Conservation (phyloP, 2,113 vertebrate species). For the Syngnathoides biaculeatus region DNA sequence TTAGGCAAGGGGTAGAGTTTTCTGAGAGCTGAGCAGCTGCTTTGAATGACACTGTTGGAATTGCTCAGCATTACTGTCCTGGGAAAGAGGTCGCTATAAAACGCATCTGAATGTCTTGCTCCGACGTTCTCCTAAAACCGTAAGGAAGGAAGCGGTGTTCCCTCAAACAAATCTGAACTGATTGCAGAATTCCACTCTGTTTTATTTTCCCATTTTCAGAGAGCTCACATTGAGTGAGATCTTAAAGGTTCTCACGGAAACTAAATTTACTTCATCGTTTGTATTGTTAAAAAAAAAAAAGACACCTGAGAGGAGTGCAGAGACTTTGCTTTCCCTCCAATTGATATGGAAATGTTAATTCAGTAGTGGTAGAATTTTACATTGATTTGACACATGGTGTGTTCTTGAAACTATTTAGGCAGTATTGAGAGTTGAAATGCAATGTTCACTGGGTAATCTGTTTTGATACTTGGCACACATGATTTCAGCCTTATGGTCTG, state of each 20-base stretch:
- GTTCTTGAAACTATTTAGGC: constrained; percentile 48
- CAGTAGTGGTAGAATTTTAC: constrained; percentile 23
- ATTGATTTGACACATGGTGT: constrained; percentile 25
- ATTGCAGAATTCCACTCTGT: constrained; percentile 66
- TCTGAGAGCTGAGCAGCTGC: constrained; percentile 58
- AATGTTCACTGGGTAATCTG: constrained; percentile 32
- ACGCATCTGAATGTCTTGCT: constrained; percentile 63
- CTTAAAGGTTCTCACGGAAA: constrained; percentile 47
- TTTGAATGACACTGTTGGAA: constrained; percentile 67
- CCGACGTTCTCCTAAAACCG: constrained; percentile 51
- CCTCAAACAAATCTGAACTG: constrained; percentile 71
- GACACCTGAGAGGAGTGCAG: constrained; percentile 55
- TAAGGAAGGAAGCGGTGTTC: constrained; percentile 70
- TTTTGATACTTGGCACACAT: constrained; percentile 54
- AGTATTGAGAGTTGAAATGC: constrained; percentile 51
- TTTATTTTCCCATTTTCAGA: constrained; percentile 54
- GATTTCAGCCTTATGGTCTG: constrained; percentile 56
- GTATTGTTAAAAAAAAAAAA: constrained; percentile 52
- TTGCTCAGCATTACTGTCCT: constrained; percentile 64
- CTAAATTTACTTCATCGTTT: constrained; percentile 49
- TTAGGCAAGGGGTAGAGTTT: constrained; percentile 68
- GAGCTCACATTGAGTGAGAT: constrained; percentile 56
- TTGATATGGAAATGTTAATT: constrained; percentile 64
- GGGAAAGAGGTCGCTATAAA: constrained; percentile 61
- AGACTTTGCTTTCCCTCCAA: constrained; percentile 54